phyloP scores from a whole-genome alignment of 2,888 invertebrate species.

The Nephrotoma appendiculata region DNA sequence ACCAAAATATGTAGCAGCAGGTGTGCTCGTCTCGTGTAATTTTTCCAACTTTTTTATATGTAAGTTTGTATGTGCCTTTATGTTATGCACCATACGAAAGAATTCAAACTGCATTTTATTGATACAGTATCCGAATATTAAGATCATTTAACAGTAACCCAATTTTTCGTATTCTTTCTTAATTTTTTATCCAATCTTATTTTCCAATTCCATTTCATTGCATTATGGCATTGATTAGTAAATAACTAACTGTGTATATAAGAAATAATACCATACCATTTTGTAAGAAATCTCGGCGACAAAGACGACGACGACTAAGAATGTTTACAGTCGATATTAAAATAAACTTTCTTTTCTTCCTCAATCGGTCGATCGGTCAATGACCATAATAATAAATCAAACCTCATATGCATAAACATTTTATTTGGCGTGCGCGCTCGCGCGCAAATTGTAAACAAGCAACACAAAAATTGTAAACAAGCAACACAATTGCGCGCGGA shows the following conservation, averaged over 20 bases:
- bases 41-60: no score
- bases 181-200: background rate
- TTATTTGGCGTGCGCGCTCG: background rate
- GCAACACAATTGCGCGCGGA: background rate
- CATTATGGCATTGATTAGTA: background rate
- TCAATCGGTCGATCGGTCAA: background rate
- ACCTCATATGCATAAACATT: background rate
- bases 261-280: background rate
- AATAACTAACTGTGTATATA: background rate
- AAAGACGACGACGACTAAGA: background rate
- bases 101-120: no score
- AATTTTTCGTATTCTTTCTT: background rate
- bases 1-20: no score
- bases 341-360: background rate
- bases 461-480: background rate
- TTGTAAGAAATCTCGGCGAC: background rate
- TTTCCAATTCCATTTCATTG: background rate
- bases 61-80: no score
- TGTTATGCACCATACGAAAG: no score
- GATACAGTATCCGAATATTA: no score
- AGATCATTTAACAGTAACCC: background rate
- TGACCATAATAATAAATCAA: background rate
- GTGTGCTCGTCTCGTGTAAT: no score
- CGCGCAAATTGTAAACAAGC: background rate
- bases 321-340: background rate